A percentile compares a stretch with the other conserved stretches of the same genome.
Conservation (phyloP, 2,113 vertebrate genomes). For the Trochalopteron elliotii region DNA sequence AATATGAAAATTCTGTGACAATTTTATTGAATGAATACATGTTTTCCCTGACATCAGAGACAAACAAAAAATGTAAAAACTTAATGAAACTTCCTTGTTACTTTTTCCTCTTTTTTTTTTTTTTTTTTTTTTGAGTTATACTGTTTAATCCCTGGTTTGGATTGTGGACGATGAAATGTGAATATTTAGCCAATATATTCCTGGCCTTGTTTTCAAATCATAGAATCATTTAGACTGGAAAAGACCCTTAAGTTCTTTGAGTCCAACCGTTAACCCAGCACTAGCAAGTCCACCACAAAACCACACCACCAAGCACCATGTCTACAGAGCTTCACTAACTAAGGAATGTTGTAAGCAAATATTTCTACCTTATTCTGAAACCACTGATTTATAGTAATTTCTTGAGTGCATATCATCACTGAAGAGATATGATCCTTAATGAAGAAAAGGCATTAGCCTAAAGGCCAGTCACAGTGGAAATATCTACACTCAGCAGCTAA, state of each 20-base stretch:
- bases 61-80: background rate
- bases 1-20: background rate
- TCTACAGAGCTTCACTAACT: background rate
- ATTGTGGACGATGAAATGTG: background rate
- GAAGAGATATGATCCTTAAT: background rate
- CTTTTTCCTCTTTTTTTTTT: background rate
- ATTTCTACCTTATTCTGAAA: background rate
- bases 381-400: background rate
- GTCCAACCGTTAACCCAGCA: background rate
- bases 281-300: background rate
- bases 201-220: background rate
- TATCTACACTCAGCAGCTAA: background rate
- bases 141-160: background rate
- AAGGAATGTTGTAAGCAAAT: background rate
- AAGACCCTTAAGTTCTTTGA: background rate
- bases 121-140: background rate
- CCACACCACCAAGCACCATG: fast-evolving
- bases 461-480: background rate
- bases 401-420: background rate
- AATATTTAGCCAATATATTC: background rate
- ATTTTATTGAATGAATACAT: background rate
- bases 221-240: background rate
- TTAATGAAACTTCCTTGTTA: background rate
- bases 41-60: background rate
- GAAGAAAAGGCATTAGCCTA: background rate